Evolutionary conservation across 2,888 invertebrate genomes (phyloP).

Genomic region (Rhyacophila evoluta): DNA sequence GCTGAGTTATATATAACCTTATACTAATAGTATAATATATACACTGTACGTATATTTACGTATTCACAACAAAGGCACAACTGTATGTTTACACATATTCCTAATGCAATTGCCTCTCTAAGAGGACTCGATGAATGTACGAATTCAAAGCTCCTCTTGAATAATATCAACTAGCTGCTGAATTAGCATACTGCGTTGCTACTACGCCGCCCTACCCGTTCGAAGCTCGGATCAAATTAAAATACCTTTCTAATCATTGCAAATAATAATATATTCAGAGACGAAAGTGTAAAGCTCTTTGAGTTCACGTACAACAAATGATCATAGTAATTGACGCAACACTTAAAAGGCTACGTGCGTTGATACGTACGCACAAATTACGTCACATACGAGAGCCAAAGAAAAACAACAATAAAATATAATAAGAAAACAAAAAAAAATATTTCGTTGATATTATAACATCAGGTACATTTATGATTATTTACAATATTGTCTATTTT

Average conservation of each 20-base stretch:
- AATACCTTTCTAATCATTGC: constrained; percentile 24
- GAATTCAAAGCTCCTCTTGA: not conserved
- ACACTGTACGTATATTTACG: no score
- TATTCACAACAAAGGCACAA: not conserved
- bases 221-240: not conserved
- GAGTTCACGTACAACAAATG: not conserved
- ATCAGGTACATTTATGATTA: no score
- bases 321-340: not conserved
- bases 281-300: not conserved
- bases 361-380: not conserved
- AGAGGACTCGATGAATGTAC: constrained; percentile 19
- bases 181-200: not conserved
- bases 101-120: not conserved
- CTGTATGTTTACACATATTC: not conserved
- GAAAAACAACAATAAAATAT: no score
- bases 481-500: no score
- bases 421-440: no score
- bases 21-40: no score
- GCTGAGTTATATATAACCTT: no score
- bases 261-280: constrained; percentile 8
- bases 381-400: no score
- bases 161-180: not conserved
- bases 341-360: not conserved
- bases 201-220: not conserved
- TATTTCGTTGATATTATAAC: no score